Evolutionary conservation across 2,113 vertebrate species (phyloP).

Genomic region (Illadopsis cleaveri): DNA sequence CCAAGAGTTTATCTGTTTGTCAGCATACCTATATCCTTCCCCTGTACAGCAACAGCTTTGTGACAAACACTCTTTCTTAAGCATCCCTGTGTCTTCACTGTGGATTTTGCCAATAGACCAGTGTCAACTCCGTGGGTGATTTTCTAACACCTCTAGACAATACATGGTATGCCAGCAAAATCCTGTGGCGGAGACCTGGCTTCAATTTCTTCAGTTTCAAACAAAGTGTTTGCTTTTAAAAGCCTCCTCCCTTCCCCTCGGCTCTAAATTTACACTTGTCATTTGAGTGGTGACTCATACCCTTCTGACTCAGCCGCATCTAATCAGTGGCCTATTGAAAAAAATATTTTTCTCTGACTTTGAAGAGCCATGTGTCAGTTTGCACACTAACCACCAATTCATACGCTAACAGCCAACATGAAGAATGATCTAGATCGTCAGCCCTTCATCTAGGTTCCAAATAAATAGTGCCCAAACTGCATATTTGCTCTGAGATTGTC

Average conservation of each 20-base stretch:
- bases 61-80: not conserved
- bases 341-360: constrained; percentile 33
- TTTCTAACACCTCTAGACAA: constrained; percentile 48
- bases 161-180: constrained; percentile 15
- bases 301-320: constrained; percentile 57
- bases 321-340: constrained; percentile 67
- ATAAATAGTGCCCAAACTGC: not conserved
- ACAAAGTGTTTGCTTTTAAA: constrained; percentile 49
- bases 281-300: constrained; percentile 63
- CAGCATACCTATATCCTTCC: not conserved
- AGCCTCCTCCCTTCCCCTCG: constrained; percentile 21
- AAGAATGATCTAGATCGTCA: constrained; percentile 5
- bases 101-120: not conserved
- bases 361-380: constrained; percentile 48
- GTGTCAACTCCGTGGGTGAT: not conserved
- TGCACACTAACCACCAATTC: constrained; percentile 28
- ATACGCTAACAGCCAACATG: not conserved
- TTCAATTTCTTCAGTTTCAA: constrained; percentile 17
- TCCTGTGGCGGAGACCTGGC: constrained; percentile 10
- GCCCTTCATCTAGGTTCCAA: not conserved
- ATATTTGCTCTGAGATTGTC: not conserved
- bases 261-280: constrained; percentile 61
- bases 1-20: rapidly evolving
- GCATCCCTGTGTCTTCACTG: not conserved
- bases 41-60: not conserved